Evolutionary conservation across 92 coral and sea anemone genomes (phyloP).

Genomic region (Porites rus): DNA sequence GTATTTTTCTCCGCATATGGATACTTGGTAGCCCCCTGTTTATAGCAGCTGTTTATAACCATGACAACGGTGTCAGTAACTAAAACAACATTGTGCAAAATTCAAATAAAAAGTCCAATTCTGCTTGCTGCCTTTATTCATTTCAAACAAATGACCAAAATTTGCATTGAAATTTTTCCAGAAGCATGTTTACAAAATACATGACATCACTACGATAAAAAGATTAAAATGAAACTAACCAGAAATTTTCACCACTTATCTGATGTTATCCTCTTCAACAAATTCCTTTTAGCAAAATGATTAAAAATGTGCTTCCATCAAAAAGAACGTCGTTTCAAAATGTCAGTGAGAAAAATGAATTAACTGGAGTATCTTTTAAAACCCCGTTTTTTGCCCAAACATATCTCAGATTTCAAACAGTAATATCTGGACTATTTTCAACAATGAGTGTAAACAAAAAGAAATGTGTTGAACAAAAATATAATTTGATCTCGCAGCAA

Average conservation of each 20-base stretch:
- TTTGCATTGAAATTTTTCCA: conserved; percentile 10
- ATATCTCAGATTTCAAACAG: conserved; percentile 1
- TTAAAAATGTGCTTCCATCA: not conserved
- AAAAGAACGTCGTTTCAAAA: not conserved
- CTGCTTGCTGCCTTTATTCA: conserved; percentile 25
- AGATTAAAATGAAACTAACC: conserved; percentile 1
- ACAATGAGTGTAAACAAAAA: conserved; percentile 16
- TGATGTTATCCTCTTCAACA: too few species aligned
- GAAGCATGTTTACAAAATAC: not conserved
- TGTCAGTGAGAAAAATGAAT: not conserved
- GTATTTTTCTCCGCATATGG: too few species aligned
- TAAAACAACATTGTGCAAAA: conserved; percentile 16
- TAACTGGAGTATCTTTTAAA: not conserved
- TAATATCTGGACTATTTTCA: conserved; percentile 28
- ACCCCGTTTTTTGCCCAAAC: not conserved
- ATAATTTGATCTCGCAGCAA: conserved; percentile 30
- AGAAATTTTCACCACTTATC: not conserved
- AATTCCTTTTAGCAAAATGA: conserved; percentile 7
- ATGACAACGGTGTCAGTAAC: conserved; percentile 27
- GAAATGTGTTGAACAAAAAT: conserved; percentile 3
- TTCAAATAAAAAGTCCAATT: conserved; percentile 9
- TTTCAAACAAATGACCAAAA: not conserved
- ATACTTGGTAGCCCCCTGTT: not conserved
- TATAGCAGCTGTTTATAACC: conserved; percentile 14
- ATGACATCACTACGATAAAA: not conserved